A percentile compares a stretch with the other conserved stretches of the same genome.
Conservation (phyloP, 1,140 invertebrate species). For the Spodoptera litura region DNA sequence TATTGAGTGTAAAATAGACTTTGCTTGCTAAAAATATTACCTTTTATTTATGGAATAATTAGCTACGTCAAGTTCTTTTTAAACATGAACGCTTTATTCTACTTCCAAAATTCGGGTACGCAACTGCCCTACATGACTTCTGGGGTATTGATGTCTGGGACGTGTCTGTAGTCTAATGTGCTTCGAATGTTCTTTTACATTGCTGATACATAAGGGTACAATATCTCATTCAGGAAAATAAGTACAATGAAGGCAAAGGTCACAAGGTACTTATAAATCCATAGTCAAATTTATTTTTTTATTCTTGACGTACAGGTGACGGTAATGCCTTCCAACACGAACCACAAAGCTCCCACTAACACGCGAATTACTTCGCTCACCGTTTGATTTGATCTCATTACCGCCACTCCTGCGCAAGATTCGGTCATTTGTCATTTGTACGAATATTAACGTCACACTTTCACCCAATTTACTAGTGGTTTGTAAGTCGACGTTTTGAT, state of each 20-base stretch:
- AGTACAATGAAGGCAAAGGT: neutral
- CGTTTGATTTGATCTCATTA: constrained; percentile 66
- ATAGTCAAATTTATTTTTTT: constrained; percentile 25
- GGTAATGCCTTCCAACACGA: constrained; percentile 62
- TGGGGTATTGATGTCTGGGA: too few relatives aligned
- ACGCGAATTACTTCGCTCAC: constrained; percentile 74
- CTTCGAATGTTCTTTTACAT: too few relatives aligned
- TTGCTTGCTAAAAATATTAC: too few relatives aligned
- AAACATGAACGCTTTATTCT: too few relatives aligned
- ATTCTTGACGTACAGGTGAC: constrained; percentile 7
- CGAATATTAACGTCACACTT: constrained; percentile 80
- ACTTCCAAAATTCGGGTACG: too few relatives aligned
- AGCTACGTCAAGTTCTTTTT: too few relatives aligned
- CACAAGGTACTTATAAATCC: neutral
- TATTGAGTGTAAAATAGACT: too few relatives aligned
- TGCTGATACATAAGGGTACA: too few relatives aligned
- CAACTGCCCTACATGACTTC: too few relatives aligned
- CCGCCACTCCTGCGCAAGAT: constrained; percentile 44
- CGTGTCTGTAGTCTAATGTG: too few relatives aligned
- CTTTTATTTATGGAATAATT: too few relatives aligned
- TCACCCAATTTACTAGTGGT: constrained; percentile 76
- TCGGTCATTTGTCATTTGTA: constrained; percentile 75
- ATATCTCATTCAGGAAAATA: neutral
- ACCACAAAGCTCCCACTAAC: constrained; percentile 62
- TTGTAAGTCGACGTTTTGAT: constrained; percentile 75